Conservation (phyloP, 2,797 vertebrate species). For the Trichosurus vulpecula region DNA sequence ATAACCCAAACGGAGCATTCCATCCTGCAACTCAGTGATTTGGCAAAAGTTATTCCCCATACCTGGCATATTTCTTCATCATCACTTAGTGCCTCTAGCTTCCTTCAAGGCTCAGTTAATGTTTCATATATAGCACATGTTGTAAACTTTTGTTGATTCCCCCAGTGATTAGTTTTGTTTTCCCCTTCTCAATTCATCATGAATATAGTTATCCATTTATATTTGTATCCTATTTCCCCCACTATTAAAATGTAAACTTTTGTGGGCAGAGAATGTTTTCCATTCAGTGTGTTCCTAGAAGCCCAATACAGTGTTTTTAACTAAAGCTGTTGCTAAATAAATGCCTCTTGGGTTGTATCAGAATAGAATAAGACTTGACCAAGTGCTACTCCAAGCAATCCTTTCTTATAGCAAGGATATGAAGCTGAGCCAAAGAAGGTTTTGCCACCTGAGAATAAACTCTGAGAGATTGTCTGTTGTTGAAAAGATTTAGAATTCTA, state of each 20-base stretch:
- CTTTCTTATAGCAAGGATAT: neutral
- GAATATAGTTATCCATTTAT: neutral
- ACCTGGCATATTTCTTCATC: neutral
- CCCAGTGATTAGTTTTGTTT: neutral
- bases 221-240: neutral
- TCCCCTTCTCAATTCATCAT: neutral
- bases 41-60: neutral
- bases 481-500: neutral
- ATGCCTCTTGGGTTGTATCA: neutral
- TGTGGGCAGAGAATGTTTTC: neutral
- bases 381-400: neutral
- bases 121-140: neutral
- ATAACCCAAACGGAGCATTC: neutral
- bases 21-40: neutral
- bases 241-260: neutral
- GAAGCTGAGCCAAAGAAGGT: neutral
- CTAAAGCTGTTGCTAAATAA: neutral
- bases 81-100: neutral
- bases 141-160: neutral
- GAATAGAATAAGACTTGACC: neutral
- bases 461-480: neutral
- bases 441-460: neutral
- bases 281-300: neutral
- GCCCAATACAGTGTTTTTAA: neutral
- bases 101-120: neutral